A percentile compares a stretch with the other conserved stretches of the same genome.
These are phyloP conservation scores for Elgaria multicarinata DNA, from an alignment of 2,113 vertebrate genomes.

Conservation along the genomic window DNA sequence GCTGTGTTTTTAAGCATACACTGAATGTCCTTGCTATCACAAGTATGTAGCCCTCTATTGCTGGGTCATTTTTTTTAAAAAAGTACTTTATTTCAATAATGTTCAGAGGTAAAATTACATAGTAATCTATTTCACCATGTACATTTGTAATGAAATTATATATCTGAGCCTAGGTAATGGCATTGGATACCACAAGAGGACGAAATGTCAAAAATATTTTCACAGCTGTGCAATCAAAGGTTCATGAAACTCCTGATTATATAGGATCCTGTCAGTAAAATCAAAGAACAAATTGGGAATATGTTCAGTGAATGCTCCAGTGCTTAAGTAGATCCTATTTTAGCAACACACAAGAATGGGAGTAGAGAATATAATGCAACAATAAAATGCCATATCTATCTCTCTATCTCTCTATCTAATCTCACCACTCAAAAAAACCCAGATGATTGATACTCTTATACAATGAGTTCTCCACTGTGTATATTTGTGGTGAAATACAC, in stretches of 20 bases:
- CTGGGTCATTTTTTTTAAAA: not conserved
- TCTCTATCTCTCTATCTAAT: too few species aligned
- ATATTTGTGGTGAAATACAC: not conserved
- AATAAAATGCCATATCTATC: not conserved
- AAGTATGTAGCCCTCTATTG: not conserved
- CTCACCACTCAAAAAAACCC: too few species aligned
- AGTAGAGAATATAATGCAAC: not conserved
- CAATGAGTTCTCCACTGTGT: not conserved
- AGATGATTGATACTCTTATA: too few species aligned
- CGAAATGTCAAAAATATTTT: slow-evolving; percentile 27
- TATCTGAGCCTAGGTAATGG: slow-evolving; percentile 21
- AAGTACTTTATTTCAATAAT: slow-evolving; percentile 35
- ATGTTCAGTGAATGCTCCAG: not conserved
- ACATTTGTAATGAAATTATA: slow-evolving; percentile 36
- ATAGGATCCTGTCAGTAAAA: not conserved
- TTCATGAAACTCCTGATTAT: slow-evolving; percentile 12
- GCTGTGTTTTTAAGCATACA: not conserved
- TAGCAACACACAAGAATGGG: not conserved
- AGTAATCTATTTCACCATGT: slow-evolving; percentile 26
- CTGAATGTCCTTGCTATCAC: not conserved
- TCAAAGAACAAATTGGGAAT: not conserved
- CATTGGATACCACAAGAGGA: slow-evolving; percentile 7
- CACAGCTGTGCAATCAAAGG: slow-evolving; percentile 10
- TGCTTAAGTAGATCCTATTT: not conserved
- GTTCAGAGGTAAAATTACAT: slow-evolving; percentile 25